These are phyloP conservation scores for Drosophila monieri DNA, from an alignment of 2,888 invertebrate species.

Conservation along the genomic window DNA sequence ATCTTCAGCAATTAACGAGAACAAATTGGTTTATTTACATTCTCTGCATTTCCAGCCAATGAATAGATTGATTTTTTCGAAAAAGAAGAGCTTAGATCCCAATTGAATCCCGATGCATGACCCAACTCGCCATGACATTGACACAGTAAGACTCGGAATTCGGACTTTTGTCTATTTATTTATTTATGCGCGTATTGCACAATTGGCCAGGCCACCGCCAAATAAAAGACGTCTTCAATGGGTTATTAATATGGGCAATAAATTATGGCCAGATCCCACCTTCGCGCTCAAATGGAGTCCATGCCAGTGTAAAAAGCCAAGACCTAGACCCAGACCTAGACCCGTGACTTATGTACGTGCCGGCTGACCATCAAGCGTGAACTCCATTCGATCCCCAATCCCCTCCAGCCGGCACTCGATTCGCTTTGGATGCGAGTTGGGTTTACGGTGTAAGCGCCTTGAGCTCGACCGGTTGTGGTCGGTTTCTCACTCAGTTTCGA, in stretches of 20 bases:
- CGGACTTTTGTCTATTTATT: slow-evolving; percentile 46
- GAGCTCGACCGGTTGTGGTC: slow-evolving; percentile 70
- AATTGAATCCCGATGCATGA: slow-evolving; percentile 7
- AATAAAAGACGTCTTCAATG: slow-evolving; percentile 38
- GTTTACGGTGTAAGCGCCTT: slow-evolving; percentile 61
- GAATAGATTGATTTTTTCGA: not conserved
- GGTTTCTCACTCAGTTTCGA: slow-evolving; percentile 27
- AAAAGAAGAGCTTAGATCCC: not conserved
- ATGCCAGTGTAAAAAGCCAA: slow-evolving; percentile 56
- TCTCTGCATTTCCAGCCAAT: not conserved
- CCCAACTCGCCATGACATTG: slow-evolving; percentile 65
- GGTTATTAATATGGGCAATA: slow-evolving; percentile 28
- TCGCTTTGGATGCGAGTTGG: slow-evolving; percentile 21
- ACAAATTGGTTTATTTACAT: not conserved
- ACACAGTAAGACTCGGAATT: slow-evolving; percentile 57
- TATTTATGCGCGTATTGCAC: slow-evolving; percentile 66
- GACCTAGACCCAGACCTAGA: slow-evolving; percentile 32
- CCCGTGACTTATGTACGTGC: slow-evolving; percentile 5
- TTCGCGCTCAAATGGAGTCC: slow-evolving; percentile 47
- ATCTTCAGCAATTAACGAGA: slow-evolving; percentile 1
- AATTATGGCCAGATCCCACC: slow-evolving; percentile 35
- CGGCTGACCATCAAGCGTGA: slow-evolving; percentile 53
- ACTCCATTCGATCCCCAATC: slow-evolving; percentile 42
- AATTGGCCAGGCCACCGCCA: slow-evolving; percentile 48
- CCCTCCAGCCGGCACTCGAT: slow-evolving; percentile 26